Evolutionary conservation across 2,888 invertebrate species (phyloP).

Genomic region (Campoplex nolae): DNA sequence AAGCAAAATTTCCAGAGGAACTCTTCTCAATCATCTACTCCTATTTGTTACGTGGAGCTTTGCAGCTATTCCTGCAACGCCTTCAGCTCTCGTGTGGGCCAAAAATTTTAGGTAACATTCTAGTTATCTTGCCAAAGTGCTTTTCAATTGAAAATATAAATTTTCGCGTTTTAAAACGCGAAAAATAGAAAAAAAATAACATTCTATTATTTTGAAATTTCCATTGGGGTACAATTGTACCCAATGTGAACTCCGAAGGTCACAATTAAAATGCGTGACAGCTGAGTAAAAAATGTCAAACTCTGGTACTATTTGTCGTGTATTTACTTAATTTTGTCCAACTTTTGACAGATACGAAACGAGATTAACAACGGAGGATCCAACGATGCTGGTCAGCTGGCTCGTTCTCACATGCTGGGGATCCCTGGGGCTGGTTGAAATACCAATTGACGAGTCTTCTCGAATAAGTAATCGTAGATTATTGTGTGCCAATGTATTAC

Average conservation of each 20-base stretch:
- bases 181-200: too few species aligned
- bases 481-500: conserved; percentile 57
- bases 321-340: conserved; percentile 13
- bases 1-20: conserved; percentile 69
- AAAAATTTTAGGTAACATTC: conserved; percentile 90
- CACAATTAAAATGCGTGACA: not conserved
- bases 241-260: too few species aligned
- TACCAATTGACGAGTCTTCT: conserved; percentile 69
- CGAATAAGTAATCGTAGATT: conserved; percentile 65
- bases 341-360: conserved; percentile 75
- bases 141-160: too few species aligned
- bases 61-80: conserved; percentile 89
- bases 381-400: conserved; percentile 79
- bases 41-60: conserved; percentile 89
- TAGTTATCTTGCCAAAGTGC: not conserved
- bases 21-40: conserved; percentile 90
- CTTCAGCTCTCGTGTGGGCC: conserved; percentile 92
- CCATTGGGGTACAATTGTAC: too few species aligned
- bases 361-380: conserved; percentile 80
- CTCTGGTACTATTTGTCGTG: not conserved
- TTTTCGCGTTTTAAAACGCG: too few species aligned
- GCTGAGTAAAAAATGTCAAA: not conserved
- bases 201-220: too few species aligned
- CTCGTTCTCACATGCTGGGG: conserved; percentile 77
- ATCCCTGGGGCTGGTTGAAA: conserved; percentile 76